Percentiles rank a stretch among this genome's conserved stretches.
Evolutionary conservation across 2,888 invertebrate genomes (phyloP).

Genomic region (Athalia circularis): DNA sequence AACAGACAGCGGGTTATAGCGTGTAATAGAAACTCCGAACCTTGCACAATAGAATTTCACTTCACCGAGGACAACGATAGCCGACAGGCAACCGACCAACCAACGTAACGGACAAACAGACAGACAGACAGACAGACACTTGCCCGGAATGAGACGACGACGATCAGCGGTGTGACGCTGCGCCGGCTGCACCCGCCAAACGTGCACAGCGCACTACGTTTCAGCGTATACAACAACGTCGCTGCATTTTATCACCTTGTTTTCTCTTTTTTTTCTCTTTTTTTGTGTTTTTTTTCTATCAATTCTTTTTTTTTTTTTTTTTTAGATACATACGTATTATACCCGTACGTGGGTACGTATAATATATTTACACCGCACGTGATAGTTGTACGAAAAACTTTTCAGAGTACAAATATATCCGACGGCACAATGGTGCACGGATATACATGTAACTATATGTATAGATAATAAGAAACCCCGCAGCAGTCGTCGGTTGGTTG

Average conservation of each 20-base stretch:
- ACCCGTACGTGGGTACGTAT: too few relatives aligned
- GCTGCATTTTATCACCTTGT: neutral
- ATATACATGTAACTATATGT: neutral
- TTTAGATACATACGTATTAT: too few relatives aligned
- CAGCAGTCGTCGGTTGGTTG: neutral
- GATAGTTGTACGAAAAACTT: neutral
- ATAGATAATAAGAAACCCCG: constrained; percentile 35
- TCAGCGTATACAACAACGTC: too few relatives aligned
- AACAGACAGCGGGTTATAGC: constrained; percentile 15
- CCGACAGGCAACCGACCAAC: neutral
- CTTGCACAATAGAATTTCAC: constrained; percentile 48
- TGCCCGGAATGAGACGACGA: too few relatives aligned
- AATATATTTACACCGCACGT: too few relatives aligned
- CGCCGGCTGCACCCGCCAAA: too few relatives aligned
- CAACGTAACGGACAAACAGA: neutral
- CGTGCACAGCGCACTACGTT: too few relatives aligned
- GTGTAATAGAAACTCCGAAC: constrained; percentile 40
- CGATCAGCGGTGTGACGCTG: too few relatives aligned
- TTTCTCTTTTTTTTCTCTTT: neutral
- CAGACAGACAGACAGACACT: too few relatives aligned
- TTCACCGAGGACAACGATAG: constrained; percentile 42
- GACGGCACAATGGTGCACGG: neutral
- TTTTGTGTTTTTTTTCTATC: neutral
- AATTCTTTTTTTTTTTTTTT: neutral
- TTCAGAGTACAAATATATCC: neutral